Conservation (phyloP, 1,140 invertebrate genomes). For the Globodera ellingtonae region DNA sequence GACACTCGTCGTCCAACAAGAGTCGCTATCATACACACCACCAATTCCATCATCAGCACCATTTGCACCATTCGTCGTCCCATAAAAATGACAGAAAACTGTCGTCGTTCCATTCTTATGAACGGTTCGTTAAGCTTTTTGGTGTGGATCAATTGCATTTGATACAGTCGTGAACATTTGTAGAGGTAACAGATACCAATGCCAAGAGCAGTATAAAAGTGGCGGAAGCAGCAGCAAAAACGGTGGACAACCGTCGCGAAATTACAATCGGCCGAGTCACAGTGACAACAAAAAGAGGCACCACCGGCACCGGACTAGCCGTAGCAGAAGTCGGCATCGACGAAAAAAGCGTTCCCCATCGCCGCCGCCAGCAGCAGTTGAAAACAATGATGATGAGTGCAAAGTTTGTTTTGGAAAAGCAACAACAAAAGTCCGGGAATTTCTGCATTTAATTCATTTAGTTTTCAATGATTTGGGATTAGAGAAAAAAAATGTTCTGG, state of each 20-base stretch:
- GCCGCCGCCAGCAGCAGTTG: too few relatives aligned
- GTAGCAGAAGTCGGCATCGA: not conserved
- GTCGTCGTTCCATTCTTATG: not conserved
- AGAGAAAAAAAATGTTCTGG: too few relatives aligned
- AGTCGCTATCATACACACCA: not conserved
- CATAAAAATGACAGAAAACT: not conserved
- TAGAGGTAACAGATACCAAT: not conserved
- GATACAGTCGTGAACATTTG: not conserved
- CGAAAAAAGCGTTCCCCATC: not conserved
- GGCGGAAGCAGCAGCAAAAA: not conserved
- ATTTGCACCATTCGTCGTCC: not conserved
- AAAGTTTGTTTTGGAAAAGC: not conserved
- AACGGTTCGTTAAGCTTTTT: not conserved
- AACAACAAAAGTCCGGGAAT: not conserved
- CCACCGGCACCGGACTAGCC: not conserved
- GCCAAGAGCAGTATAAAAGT: not conserved
- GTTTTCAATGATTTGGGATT: not conserved
- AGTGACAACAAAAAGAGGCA: not conserved
- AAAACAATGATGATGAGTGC: not conserved
- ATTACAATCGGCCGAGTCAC: too few relatives aligned
- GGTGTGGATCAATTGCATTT: not conserved
- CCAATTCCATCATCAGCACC: not conserved
- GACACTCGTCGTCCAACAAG: not conserved
- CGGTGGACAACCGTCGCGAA: too few relatives aligned
- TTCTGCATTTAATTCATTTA: too few relatives aligned